Evolutionary conservation across 2,888 invertebrate species (phyloP).

Genomic region (Poecilus cupreus): DNA sequence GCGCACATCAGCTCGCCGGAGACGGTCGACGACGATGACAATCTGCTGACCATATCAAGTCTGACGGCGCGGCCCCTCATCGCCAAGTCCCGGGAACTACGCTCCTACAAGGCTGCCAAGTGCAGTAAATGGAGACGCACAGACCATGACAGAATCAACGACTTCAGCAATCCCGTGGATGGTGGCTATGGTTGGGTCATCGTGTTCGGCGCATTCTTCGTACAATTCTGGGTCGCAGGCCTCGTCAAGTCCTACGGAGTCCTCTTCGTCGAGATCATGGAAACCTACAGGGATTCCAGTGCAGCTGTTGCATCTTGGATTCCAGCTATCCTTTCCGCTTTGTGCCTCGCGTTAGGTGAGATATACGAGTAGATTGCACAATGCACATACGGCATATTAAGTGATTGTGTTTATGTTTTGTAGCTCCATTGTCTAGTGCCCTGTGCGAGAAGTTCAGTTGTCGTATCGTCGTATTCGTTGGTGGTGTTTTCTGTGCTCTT

Average conservation of each 20-base stretch:
- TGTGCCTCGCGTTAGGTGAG: constrained; percentile 84
- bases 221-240: constrained; percentile 88
- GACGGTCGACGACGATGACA: constrained; percentile 80
- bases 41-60: constrained; percentile 82
- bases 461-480: constrained; percentile 81
- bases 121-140: constrained; percentile 60
- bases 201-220: constrained; percentile 85
- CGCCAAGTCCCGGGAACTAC: constrained; percentile 80
- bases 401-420: not conserved
- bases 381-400: not conserved
- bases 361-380: not conserved
- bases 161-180: constrained; percentile 75
- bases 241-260: constrained; percentile 88
- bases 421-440: constrained; percentile 84
- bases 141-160: constrained; percentile 64
- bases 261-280: constrained; percentile 86
- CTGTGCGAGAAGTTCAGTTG: constrained; percentile 83
- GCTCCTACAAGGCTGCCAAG: constrained; percentile 71
- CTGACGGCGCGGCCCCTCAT: constrained; percentile 83
- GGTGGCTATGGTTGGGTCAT: constrained; percentile 88
- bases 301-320: constrained; percentile 88
- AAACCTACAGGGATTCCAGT: constrained; percentile 84
- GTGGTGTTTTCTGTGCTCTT: constrained; percentile 79
- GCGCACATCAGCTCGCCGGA: constrained; percentile 71
- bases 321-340: constrained; percentile 84